Evolutionary conservation across 1,140 invertebrate genomes (phyloP).

Genomic region (Ostrea edulis): DNA sequence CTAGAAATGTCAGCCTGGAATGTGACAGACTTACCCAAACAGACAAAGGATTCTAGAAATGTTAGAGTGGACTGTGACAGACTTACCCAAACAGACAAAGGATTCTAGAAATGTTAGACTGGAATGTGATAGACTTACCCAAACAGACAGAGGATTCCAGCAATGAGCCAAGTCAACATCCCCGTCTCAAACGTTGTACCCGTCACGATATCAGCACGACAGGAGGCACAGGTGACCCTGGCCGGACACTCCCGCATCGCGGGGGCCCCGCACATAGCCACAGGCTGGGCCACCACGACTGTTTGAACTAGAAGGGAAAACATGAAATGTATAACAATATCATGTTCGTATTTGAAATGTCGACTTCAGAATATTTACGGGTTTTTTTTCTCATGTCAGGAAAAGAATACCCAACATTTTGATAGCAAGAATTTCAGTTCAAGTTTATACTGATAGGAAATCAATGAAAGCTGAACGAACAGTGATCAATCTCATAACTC

Average conservation of each 20-base stretch:
- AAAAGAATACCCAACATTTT: no score
- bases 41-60: conserved; percentile 63
- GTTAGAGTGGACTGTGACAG: no score
- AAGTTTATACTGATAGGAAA: no score
- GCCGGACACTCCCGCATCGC: conserved; percentile 62
- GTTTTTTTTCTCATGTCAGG: no score
- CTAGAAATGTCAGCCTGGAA: conserved; percentile 63
- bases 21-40: conserved; percentile 59
- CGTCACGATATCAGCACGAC: conserved; percentile 69
- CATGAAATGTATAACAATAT: background rate
- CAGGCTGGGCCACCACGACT: conserved; percentile 38
- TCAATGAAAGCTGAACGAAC: no score
- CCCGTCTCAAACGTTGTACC: conserved; percentile 65
- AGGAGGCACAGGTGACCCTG: conserved; percentile 64
- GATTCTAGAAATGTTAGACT: conserved; percentile 57
- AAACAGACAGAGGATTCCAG: conserved; percentile 63
- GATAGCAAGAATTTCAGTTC: no score
- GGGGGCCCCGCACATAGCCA: background rate
- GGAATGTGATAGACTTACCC: conserved; percentile 55
- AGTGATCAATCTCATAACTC: no score
- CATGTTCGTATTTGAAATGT: no score
- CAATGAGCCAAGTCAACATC: conserved; percentile 69
- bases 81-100: conserved; percentile 67
- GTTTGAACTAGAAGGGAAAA: background rate
- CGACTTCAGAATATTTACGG: no score